Conservation (phyloP, 2,113 vertebrate genomes). For the Origma solitaria region DNA sequence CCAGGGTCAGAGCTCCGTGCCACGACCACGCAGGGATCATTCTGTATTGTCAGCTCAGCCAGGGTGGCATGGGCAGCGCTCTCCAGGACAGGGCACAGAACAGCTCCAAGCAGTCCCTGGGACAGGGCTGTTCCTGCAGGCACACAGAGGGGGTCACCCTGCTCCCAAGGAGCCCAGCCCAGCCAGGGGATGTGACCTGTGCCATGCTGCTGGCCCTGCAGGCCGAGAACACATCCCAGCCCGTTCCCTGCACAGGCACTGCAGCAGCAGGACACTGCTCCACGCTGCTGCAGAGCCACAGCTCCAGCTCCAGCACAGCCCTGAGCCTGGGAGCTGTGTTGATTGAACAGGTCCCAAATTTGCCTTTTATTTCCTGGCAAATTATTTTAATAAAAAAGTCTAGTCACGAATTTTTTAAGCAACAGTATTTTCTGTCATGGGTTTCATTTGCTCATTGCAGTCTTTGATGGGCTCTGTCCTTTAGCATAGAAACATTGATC, state of each 20-base stretch:
- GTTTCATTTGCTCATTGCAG: background rate
- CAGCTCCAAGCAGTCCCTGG: background rate
- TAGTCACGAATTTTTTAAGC: background rate
- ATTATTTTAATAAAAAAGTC: background rate
- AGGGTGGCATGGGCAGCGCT: too few relatives aligned
- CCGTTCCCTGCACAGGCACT: background rate
- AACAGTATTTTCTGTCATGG: background rate
- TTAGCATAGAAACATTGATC: background rate
- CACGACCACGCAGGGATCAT: accelerated
- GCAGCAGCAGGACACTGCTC: background rate
- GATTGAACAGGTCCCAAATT: background rate
- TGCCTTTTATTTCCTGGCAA: background rate
- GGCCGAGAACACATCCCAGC: background rate
- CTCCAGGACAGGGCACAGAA: background rate
- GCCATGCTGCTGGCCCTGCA: accelerated
- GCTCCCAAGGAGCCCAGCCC: background rate
- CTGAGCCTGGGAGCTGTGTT: background rate
- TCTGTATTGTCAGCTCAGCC: too few relatives aligned
- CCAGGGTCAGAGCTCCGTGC: background rate
- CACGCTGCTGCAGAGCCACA: background rate
- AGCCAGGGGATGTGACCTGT: background rate
- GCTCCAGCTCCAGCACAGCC: background rate
- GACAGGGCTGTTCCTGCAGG: background rate
- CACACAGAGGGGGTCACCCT: background rate
- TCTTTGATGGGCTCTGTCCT: background rate